Base-by-base conservation (phyloP, 2,888 invertebrate genomes). In the Leucophora obtusa region DNA sequence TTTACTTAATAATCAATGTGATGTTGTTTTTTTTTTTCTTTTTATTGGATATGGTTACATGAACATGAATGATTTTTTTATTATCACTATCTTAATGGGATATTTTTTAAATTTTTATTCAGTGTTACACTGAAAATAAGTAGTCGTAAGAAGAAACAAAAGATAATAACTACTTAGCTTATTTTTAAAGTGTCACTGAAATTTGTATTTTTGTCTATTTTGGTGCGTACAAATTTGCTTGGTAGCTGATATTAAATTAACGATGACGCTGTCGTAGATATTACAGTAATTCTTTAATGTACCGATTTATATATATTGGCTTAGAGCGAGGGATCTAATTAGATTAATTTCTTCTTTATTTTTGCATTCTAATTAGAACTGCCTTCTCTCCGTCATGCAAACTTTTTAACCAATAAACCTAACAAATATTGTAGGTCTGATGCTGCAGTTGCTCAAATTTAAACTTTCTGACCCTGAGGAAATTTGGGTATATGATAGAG, bases 1-100 rank as follows among this genome's bases (percentile, higher is more conserved):
- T 77, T 71, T 77, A 60, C 71, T 78, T 66, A 71, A 66, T 60
- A 78, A 78, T 72, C 77, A 72, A 72, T 71, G 60, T 65, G 72
- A 54, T 77, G 77, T 70, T 69, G 56, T 62, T 63, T 51, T n/a
- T 65, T 65, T 59, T 59, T 65, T 65, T 71, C 18, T 71, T 77
- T 33, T 60, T 71, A 43, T 53, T 71, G 66, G 71, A 50, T 66
- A 35, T 54, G 28, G 54, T 38, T 50, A 71, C 71, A 54, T 78
- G 66, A 60, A 78, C 71, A 78, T 70, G 66, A 72, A 54, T 62
- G 66, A 50, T 47, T 66, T 60, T 77, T 66, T 66, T 66, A 71
- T 66, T 72, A 78, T 78, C 59, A 62, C 66, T 60, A 78, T 72
- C 60, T 72, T 78, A 78, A 78, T 78, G 60, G 71, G 59, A 28